Conservation (phyloP, 2,797 vertebrate species). For the Gymnodraco acuticeps region DNA sequence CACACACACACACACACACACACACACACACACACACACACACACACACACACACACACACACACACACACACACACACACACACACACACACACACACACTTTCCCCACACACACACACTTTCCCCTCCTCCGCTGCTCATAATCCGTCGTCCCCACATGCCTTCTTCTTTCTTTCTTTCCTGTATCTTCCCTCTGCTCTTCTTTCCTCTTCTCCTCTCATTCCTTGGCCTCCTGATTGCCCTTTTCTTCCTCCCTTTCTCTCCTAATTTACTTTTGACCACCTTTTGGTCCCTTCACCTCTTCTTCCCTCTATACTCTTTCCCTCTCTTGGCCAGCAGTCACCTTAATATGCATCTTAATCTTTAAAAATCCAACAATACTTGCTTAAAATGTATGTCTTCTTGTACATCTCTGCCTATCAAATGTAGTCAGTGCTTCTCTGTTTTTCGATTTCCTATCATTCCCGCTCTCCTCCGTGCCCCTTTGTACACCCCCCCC, state of each 20-base stretch:
- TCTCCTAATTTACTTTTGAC: background rate
- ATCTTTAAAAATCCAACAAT: background rate
- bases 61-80: conserved; percentile 23
- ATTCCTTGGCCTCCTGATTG: conserved; percentile 37
- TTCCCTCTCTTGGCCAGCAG: background rate
- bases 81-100: conserved; percentile 36
- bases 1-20: conserved; percentile 17
- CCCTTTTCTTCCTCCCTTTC: background rate
- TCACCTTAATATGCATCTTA: background rate
- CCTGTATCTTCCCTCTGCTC: background rate
- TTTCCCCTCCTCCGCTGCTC: conserved; percentile 60
- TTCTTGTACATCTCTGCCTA: conserved; percentile 4
- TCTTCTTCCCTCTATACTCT: too few relatives aligned
- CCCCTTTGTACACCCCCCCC: background rate
- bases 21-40: too few relatives aligned
- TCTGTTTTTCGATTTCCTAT: conserved; percentile 16
- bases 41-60: too few relatives aligned
- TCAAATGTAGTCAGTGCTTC: conserved; percentile 13
- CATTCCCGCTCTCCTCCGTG: conserved; percentile 1
- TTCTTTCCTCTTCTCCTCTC: conserved; percentile 39
- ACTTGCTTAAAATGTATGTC: background rate
- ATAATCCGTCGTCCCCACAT: conserved; percentile 51
- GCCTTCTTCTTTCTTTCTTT: conserved; percentile 38
- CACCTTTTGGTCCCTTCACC: too few relatives aligned
- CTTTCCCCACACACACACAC: too few relatives aligned